Base-by-base conservation (phyloP, 2,113 vertebrate species). In the Daubentonia madagascariensis region DNA sequence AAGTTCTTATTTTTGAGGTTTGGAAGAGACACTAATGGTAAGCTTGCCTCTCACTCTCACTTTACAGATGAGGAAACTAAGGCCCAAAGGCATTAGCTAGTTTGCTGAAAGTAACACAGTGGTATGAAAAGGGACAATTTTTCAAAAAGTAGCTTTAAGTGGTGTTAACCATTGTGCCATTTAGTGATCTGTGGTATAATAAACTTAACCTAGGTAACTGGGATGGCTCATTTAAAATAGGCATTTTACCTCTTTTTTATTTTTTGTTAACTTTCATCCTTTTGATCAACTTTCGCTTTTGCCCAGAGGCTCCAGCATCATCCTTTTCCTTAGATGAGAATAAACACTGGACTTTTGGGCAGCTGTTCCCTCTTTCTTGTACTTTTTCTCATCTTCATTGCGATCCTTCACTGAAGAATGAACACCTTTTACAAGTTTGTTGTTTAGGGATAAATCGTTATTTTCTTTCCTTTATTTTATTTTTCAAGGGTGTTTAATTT, bases 281-380 rank as follows among this genome's bases (percentile, higher is more conserved):
- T 97, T 83, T 54, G 35, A 79, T 81, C 25, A n/a, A 76, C 6
- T 86, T 76, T 80, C 28, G 5, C 40, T 94, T 97, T 80, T 83
- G 22, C 59, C 1, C 1, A 18, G 28, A 73, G 35, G 5, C 11
- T 92, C 67, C 73, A 20, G 72, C 80, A 89, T 91, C 59, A 70
- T 43, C 54, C 25, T 7, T n/a, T 43, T 68, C 43, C 59, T 85
- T 61, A 76, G 4, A 8, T 23, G 20, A 61, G 40, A 20, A 22
- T 16, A 52, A 96, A 85, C 14, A 25, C 6, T 30, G 22, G 17
- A 11, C 20, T 45, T 61, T 65, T 37, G 78, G 28, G 6, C 5
- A 63, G 2, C 5, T 43, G 0, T 8, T 13, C 5, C 11, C n/a
- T 7, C 6, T 89, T 61, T 73, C 37, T 45, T 45, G 1, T 30